These are phyloP conservation scores for Leucopsar rothschildi DNA, from an alignment of 2,113 vertebrate species.

Conservation along the genomic window DNA sequence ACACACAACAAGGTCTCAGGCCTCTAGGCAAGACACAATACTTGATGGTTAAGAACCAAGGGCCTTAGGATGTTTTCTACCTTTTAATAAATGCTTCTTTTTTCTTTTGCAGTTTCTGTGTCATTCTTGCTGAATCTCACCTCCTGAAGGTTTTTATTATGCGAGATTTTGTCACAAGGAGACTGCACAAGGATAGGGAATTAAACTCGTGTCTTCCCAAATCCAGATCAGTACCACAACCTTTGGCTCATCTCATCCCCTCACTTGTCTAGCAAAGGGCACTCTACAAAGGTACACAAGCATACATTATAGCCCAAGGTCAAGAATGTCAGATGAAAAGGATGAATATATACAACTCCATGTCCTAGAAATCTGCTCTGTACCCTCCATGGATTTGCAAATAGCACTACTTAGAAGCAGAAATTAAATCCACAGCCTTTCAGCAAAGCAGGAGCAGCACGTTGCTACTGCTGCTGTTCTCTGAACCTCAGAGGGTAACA, in stretches of 20 bases:
- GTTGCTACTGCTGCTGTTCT: not conserved
- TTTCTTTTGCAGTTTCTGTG: not conserved
- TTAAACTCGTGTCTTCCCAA: not conserved
- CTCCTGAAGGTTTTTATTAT: constrained; percentile 23
- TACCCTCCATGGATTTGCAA: constrained; percentile 32
- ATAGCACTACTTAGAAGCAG: constrained; percentile 9
- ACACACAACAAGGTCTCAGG: not conserved
- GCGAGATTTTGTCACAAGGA: not conserved
- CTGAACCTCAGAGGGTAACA: not conserved
- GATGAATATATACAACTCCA: not conserved
- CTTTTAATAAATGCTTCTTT: not conserved
- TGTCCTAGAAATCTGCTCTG: constrained; percentile 21
- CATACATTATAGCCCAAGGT: constrained; percentile 15
- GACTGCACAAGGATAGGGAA: not conserved
- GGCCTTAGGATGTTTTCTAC: not conserved
- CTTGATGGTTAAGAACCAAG: not conserved
- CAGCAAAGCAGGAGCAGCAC: not conserved
- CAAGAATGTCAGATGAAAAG: not conserved
- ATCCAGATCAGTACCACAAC: constrained; percentile 27
- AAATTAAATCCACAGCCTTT: constrained; percentile 29
- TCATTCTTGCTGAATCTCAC: not conserved
- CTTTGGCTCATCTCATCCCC: not conserved
- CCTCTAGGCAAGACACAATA: not conserved
- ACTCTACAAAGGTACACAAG: not conserved
- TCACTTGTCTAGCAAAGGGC: not conserved